A percentile compares a stretch with the other conserved stretches of the same genome.
These are phyloP conservation scores for Oxyteleia sp. DNA, from an alignment of 2,888 invertebrate genomes.

Conservation along the genomic window DNA sequence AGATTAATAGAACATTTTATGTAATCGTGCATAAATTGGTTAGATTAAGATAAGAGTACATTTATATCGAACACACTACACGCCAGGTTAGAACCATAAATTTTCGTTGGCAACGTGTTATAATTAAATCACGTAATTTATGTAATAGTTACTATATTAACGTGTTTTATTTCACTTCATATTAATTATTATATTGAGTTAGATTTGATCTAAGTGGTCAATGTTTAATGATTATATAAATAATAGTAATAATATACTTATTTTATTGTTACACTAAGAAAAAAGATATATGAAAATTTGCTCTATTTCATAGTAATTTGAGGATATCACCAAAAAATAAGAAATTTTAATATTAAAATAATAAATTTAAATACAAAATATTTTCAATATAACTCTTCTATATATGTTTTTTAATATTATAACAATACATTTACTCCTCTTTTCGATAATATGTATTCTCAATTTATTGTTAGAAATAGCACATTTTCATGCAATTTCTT, in stretches of 20 bases:
- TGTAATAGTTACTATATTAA: background rate
- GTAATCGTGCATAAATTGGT: constrained; percentile 26
- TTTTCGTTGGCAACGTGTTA: constrained; percentile 26
- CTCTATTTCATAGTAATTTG: no score
- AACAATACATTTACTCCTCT: no score
- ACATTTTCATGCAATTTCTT: no score
- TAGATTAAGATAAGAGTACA: constrained; percentile 35
- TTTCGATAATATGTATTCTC: no score
- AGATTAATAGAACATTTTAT: constrained; percentile 35
- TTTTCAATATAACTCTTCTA: no score
- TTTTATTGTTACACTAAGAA: no score
- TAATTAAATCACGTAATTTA: constrained; percentile 13
- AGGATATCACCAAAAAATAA: no score
- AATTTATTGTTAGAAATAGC: no score
- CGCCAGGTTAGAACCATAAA: constrained; percentile 7
- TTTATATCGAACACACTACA: constrained; percentile 27
- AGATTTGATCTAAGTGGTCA: no score
- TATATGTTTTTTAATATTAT: background rate
- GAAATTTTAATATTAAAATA: background rate
- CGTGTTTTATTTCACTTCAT: background rate
- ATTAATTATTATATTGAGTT: background rate
- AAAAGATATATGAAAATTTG: no score
- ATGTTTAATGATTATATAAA: background rate
- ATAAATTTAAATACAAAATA: background rate
- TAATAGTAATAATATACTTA: background rate